Evolutionary conservation across 2,113 vertebrate species (phyloP).

Genomic region (Corydoras maculifer): DNA sequence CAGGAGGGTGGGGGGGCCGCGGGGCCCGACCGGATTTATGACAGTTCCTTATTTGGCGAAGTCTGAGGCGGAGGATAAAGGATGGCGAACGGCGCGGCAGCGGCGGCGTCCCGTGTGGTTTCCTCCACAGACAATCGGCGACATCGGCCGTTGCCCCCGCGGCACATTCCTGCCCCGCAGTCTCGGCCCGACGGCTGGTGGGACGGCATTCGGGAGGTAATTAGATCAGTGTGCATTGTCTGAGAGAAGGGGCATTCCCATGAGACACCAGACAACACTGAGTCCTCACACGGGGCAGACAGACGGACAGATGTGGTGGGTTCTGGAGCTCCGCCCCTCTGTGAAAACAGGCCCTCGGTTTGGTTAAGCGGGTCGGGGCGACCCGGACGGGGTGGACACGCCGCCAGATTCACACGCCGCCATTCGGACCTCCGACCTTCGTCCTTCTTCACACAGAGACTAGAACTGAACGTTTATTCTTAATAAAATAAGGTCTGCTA

Average conservation of each 20-base stretch:
- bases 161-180: slow-evolving; percentile 57
- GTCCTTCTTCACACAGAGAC: neutral
- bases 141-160: slow-evolving; percentile 50
- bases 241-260: slow-evolving; percentile 47
- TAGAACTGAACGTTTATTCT: too few relatives aligned
- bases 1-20: neutral
- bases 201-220: slow-evolving; percentile 60
- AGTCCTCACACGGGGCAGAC: neutral
- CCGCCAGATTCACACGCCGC: neutral
- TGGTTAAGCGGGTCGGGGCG: neutral
- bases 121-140: slow-evolving; percentile 54
- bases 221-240: slow-evolving; percentile 62
- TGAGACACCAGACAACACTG: slow-evolving; percentile 50
- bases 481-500: too few relatives aligned
- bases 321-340: neutral
- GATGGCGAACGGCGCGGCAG: slow-evolving; percentile 30
- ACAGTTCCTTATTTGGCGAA: slow-evolving; percentile 39
- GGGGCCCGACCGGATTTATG: slow-evolving; percentile 2
- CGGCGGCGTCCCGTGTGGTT: slow-evolving; percentile 41
- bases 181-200: slow-evolving; percentile 55
- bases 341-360: neutral
- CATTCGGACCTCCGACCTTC: too few relatives aligned
- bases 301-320: neutral
- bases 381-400: slow-evolving; percentile 7
- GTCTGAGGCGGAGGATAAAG: neutral